A percentile compares a stretch with the other conserved stretches of the same genome.
Evolutionary conservation across 2,113 vertebrate genomes (phyloP).

Genomic region (Xiphorhynchus elegans): DNA sequence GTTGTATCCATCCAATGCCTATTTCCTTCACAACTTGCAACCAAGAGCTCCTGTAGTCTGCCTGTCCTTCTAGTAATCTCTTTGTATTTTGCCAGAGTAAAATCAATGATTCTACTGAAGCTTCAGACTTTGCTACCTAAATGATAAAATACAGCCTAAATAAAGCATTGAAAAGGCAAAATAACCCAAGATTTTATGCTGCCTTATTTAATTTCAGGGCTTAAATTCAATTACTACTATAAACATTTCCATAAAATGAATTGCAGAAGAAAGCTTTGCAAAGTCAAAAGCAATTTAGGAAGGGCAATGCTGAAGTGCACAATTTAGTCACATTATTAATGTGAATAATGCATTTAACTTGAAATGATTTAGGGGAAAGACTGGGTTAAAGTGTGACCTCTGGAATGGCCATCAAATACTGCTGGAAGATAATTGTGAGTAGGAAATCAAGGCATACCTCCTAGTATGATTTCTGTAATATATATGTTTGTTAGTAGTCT

Average conservation of each 20-base stretch:
- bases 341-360: slow-evolving; percentile 53
- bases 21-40: neutral
- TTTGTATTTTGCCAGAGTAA: neutral
- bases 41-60: neutral
- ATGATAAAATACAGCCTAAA: neutral
- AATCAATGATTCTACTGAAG: neutral
- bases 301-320: slow-evolving; percentile 55
- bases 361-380: slow-evolving; percentile 7
- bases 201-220: slow-evolving; percentile 65
- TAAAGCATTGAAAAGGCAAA: slow-evolving; percentile 27
- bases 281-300: slow-evolving; percentile 68
- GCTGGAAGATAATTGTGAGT: neutral
- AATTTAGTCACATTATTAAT: slow-evolving; percentile 58
- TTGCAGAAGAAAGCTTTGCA: slow-evolving; percentile 52
- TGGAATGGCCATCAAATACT: neutral
- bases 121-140: neutral
- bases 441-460: neutral
- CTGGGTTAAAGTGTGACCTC: neutral
- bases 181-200: slow-evolving; percentile 45
- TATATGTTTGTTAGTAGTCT: neutral
- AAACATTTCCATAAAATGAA: slow-evolving; percentile 60
- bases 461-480: neutral
- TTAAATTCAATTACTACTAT: slow-evolving; percentile 62
- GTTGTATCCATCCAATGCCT: neutral
- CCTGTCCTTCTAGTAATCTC: neutral